Percentiles rank a stretch among this genome's conserved stretches.
phyloP scores from a whole-genome alignment of 2,113 vertebrate genomes.

The Chaetodon auriga region DNA sequence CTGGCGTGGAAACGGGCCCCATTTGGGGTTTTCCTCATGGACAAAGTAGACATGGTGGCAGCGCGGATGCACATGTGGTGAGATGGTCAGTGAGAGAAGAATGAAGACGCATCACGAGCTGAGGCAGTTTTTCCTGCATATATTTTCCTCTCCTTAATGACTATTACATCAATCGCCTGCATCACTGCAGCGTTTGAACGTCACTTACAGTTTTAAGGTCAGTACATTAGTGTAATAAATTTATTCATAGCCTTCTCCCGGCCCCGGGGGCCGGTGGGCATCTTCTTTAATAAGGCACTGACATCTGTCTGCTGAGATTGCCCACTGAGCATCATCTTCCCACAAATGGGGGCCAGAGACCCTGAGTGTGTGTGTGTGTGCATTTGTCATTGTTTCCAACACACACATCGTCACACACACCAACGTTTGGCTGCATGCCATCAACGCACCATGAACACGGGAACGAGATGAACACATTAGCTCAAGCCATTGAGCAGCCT shows the following conservation, averaged over 20 bases:
- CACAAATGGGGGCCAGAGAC: slow-evolving; percentile 69
- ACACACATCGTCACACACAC: slow-evolving; percentile 5
- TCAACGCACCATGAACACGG: slow-evolving; percentile 32
- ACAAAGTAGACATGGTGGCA: slow-evolving; percentile 7
- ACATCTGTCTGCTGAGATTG: slow-evolving; percentile 74
- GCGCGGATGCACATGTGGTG: background rate
- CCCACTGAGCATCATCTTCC: slow-evolving; percentile 60
- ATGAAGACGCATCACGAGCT: slow-evolving; percentile 9
- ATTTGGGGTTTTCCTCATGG: slow-evolving; percentile 50
- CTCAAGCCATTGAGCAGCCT: slow-evolving; percentile 59
- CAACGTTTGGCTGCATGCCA: slow-evolving; percentile 55
- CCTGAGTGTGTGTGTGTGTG: slow-evolving; percentile 29
- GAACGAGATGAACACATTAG: slow-evolving; percentile 69
- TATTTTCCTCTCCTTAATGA: slow-evolving; percentile 49
- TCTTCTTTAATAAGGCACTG: slow-evolving; percentile 77
- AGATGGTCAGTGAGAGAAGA: slow-evolving; percentile 30
- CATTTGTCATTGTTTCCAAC: slow-evolving; percentile 40
- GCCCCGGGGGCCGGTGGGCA: slow-evolving; percentile 47
- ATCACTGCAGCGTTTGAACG: slow-evolving; percentile 63
- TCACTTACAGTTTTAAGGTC: slow-evolving; percentile 79
- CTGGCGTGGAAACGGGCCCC: slow-evolving; percentile 44
- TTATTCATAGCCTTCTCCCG: slow-evolving; percentile 79
- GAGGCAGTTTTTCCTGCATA: slow-evolving; percentile 29
- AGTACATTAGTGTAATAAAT: slow-evolving; percentile 80
- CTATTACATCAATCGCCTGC: slow-evolving; percentile 63